Percentiles rank a stretch among this genome's conserved stretches.
These are phyloP conservation scores for Pseudomugil tenellus DNA, from an alignment of 2,797 vertebrate genomes.

Conservation along the genomic window DNA sequence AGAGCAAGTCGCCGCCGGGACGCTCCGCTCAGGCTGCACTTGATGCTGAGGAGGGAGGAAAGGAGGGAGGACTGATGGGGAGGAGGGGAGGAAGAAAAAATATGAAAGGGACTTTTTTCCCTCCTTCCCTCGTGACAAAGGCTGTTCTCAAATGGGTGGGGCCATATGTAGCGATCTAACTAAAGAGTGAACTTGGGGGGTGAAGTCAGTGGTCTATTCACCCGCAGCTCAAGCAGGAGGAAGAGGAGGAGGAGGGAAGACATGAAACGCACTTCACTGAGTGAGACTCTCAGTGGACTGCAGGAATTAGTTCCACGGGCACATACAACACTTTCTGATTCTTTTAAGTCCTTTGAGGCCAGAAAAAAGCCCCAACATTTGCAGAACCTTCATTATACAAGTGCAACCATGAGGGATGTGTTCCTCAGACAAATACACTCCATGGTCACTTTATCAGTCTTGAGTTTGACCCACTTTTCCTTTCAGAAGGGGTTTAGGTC, in stretches of 20 bases:
- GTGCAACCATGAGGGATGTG: constrained; percentile 19
- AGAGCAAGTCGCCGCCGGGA: constrained; percentile 70
- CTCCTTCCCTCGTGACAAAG: constrained; percentile 72
- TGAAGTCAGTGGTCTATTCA: constrained; percentile 58
- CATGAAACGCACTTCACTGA: constrained; percentile 13
- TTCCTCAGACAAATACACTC: neutral
- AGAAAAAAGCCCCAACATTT: constrained; percentile 53
- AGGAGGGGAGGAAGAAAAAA: constrained; percentile 31
- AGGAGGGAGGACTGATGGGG: constrained; percentile 16
- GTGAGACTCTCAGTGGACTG: constrained; percentile 23
- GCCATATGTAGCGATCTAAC: constrained; percentile 53
- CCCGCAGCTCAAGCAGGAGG: constrained; percentile 20
- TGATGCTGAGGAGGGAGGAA: constrained; percentile 78
- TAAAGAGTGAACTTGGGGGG: constrained; percentile 45
- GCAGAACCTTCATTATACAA: constrained; percentile 40
- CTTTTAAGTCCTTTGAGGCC: constrained; percentile 11
- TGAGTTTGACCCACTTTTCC: neutral
- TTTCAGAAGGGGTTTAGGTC: neutral
- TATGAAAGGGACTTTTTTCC: constrained; percentile 63
- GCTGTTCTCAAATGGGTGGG: constrained; percentile 79
- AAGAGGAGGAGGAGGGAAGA: neutral
- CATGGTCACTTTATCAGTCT: neutral
- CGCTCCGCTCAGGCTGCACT: constrained; percentile 76
- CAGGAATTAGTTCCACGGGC: constrained; percentile 61
- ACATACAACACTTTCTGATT: constrained; percentile 37